Evolutionary conservation across 2,888 invertebrate species (phyloP), one percentile per base, ranked within the genome.

Genomic region (Agapostemon virescens): DNA sequence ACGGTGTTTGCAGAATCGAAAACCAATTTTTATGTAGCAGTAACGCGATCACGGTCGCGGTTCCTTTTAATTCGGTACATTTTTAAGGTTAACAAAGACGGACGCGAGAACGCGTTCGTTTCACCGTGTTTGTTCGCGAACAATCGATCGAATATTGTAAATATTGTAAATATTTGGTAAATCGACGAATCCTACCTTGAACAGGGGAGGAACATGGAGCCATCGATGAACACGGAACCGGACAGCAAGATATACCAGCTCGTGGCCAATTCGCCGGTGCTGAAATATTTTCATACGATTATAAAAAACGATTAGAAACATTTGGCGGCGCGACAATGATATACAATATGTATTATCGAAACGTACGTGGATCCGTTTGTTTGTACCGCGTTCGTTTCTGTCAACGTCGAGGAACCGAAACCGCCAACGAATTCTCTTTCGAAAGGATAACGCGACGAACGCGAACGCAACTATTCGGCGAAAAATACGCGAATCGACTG

Each of bases 221-320:
- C 96, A 93, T 97, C 97, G 93, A 97, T 97, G 94, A 97, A 97
- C 73, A 97, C 97, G 26, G 96, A 96, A 72, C 97, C 97, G 61
- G 96, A 95, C 78, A 97, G 94, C 73, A 97, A 93, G 89, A 97
- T 96, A 93, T 96, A 97, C 97, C 97, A 97, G 92, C 96, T 96
- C 86, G 95, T 95, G 84, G 96, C 96, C 88, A 96, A 92, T 93
- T 97, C 97, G 38, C 97, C 97, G 83, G 96, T 96, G 90, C 97
- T 97, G 93, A 80, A 94, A 90, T 11, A 64, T 55, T 49, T 52
- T n/a, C 66, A 55, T 38, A 11, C 11, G n/a, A 33, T 63, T 36
- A n/a, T 11, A 36, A 15, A 61, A n/a, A 33, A 33, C 3, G 9
- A 6, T 61, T 11, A 7, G 7, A 49, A n/a, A 49, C n/a, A 11